Evolutionary conservation across 2,113 vertebrate species (phyloP).

Genomic region (Hypomesus transpacificus): DNA sequence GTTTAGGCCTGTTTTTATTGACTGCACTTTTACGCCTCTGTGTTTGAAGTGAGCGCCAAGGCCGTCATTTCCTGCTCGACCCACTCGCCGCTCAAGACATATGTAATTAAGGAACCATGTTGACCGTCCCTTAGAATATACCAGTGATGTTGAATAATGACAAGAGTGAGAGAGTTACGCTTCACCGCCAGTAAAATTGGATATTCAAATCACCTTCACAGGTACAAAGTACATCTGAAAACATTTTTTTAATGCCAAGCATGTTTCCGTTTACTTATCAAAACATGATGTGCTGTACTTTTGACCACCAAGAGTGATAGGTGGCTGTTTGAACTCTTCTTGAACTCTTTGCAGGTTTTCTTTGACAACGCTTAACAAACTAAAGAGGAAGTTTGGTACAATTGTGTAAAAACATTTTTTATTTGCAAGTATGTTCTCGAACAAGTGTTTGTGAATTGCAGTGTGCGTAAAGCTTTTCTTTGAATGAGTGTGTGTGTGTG

Average conservation of each 20-base stretch:
- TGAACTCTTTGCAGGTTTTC: background rate
- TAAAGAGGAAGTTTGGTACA: too few relatives aligned
- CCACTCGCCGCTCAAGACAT: conserved; percentile 50
- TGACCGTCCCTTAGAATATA: conserved; percentile 43
- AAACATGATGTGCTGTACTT: conserved; percentile 23
- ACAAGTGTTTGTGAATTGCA: background rate
- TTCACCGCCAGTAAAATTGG: conserved; percentile 49
- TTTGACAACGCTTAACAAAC: too few relatives aligned
- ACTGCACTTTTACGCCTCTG: conserved; percentile 57
- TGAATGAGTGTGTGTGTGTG: background rate
- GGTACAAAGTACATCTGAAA: conserved; percentile 43
- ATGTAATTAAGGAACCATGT: conserved; percentile 61
- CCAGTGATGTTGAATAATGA: conserved; percentile 38
- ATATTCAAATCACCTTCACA: conserved; percentile 43
- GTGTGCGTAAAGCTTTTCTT: conserved; percentile 1
- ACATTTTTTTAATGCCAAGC: conserved; percentile 37
- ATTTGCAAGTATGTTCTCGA: background rate
- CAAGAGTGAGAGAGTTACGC: conserved; percentile 54
- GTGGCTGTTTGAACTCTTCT: conserved; percentile 9
- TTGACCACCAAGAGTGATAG: conserved; percentile 18
- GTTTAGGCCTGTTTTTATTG: conserved; percentile 61
- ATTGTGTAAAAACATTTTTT: background rate
- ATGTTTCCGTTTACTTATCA: conserved; percentile 17
- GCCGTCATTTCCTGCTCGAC: conserved; percentile 63
- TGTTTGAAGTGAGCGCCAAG: conserved; percentile 61